A percentile compares a stretch with the other conserved stretches of the same genome.
Conservation (phyloP, 2,888 invertebrate species). For the Plebejus melissa region DNA sequence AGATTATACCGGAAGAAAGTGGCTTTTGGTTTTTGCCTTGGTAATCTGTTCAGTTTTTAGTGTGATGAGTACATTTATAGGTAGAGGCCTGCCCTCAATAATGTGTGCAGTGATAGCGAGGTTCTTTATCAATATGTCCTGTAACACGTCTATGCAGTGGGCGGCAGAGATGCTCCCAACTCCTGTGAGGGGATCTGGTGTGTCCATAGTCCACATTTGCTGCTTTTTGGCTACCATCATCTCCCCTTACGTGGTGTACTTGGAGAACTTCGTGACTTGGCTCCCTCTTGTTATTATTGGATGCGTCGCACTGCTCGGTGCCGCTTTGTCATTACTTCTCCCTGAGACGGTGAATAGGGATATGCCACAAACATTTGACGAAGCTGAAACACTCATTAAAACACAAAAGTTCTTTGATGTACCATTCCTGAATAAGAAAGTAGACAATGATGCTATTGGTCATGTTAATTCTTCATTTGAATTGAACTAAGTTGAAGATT, state of each 20-base stretch:
- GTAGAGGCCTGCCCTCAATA: constrained; percentile 51
- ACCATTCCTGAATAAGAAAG: constrained; percentile 45
- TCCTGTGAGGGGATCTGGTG: constrained; percentile 54
- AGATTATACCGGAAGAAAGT: constrained; percentile 56
- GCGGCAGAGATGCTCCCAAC: constrained; percentile 60
- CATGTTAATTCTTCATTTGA: constrained; percentile 39
- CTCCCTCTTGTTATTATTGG: constrained; percentile 54
- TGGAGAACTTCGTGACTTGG: constrained; percentile 50
- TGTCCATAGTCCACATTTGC: constrained; percentile 55
- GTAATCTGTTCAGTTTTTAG: constrained; percentile 47
- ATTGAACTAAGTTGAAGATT: constrained; percentile 32
- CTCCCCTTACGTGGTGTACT: constrained; percentile 61
- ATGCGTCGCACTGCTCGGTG: constrained; percentile 43
- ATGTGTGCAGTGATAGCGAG: constrained; percentile 57
- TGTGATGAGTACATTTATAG: constrained; percentile 48
- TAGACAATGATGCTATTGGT: constrained; percentile 28
- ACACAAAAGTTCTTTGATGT: constrained; percentile 51
- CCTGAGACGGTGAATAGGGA: constrained; percentile 61
- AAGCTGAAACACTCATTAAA: constrained; percentile 52
- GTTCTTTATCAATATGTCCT: constrained; percentile 55
- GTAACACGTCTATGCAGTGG: constrained; percentile 55
- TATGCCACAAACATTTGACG: constrained; percentile 64
- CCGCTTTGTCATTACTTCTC: constrained; percentile 46
- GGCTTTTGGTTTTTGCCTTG: constrained; percentile 45
- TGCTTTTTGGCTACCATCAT: constrained; percentile 48